Conservation (phyloP, 2,113 vertebrate species). For the Chaetodon auriga region DNA sequence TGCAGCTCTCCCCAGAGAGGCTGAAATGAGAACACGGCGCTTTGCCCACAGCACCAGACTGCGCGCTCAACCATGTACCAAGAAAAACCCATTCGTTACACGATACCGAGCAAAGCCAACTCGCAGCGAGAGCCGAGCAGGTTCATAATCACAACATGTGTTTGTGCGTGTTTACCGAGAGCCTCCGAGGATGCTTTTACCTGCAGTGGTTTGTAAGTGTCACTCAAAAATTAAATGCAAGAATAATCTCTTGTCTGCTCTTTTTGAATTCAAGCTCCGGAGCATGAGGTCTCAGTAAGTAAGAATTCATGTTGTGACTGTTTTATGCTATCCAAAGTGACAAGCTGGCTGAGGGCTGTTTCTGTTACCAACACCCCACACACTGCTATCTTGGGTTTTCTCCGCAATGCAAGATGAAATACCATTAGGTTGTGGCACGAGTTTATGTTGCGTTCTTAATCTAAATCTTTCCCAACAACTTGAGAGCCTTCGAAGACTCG, state of each 20-base stretch:
- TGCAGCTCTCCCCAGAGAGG: slow-evolving; percentile 72
- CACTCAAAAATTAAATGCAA: slow-evolving; percentile 1
- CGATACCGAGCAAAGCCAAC: slow-evolving; percentile 59
- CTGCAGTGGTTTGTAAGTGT: slow-evolving; percentile 13
- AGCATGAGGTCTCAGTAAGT: slow-evolving; percentile 9
- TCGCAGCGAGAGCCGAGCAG: slow-evolving; percentile 42
- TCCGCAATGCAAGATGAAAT: background rate
- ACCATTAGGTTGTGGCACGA: background rate
- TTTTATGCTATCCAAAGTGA: slow-evolving; percentile 37
- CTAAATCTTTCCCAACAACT: slow-evolving; percentile 3
- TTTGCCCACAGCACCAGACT: slow-evolving; percentile 76
- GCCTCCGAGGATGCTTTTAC: slow-evolving; percentile 27
- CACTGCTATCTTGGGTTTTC: background rate
- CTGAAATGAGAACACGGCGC: slow-evolving; percentile 78
- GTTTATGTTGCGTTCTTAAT: slow-evolving; percentile 3
- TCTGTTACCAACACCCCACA: slow-evolving; percentile 5
- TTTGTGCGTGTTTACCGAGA: slow-evolving; percentile 25
- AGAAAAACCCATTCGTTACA: slow-evolving; percentile 71
- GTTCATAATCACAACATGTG: slow-evolving; percentile 59
- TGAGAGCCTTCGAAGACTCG: background rate
- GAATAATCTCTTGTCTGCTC: background rate
- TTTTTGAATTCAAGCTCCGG: slow-evolving; percentile 13
- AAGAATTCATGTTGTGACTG: slow-evolving; percentile 15
- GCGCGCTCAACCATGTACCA: slow-evolving; percentile 63
- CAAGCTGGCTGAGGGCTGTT: slow-evolving; percentile 12